A percentile compares a stretch with the other conserved stretches of the same genome.
phyloP scores from a whole-genome alignment of 2,797 vertebrate genomes.

The Brachymystax lenok region DNA sequence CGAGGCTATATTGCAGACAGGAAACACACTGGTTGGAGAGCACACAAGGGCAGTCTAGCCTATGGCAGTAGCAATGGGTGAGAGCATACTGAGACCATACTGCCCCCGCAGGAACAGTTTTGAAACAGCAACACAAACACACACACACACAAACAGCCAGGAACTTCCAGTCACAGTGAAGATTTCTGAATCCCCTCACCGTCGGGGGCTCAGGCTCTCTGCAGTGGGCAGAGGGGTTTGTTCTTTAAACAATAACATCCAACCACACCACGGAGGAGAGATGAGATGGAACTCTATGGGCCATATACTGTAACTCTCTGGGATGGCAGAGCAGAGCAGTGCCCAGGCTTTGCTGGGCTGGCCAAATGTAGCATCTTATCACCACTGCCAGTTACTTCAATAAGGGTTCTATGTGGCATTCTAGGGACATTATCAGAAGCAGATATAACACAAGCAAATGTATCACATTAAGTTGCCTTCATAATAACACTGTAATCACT shows the following conservation, averaged over 20 bases:
- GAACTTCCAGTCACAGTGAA: conserved; percentile 82
- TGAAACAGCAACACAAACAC: neutral
- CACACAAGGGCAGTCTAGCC: conserved; percentile 21
- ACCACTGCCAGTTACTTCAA: neutral
- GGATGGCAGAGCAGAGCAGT: neutral
- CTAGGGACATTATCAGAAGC: too few relatives aligned
- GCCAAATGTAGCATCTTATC: neutral
- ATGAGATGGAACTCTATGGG: too few relatives aligned
- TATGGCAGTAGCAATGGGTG: neutral
- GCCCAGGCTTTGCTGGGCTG: neutral
- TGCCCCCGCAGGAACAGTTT: neutral
- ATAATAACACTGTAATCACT: neutral
- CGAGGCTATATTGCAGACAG: neutral
- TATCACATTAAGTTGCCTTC: neutral
- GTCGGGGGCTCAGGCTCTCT: conserved; percentile 77
- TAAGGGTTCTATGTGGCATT: neutral
- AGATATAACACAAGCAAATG: too few relatives aligned
- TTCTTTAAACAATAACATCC: conserved; percentile 86
- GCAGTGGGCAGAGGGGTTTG: conserved; percentile 56
- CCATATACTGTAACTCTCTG: too few relatives aligned
- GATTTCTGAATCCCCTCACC: conserved; percentile 84
- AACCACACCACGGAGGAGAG: conserved; percentile 43
- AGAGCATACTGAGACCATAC: neutral
- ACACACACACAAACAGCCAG: conserved; percentile 60
- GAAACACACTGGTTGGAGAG: neutral